Percentiles rank a stretch among this genome's conserved stretches.
These are phyloP conservation scores for Megaustenia siamemsis DNA, from an alignment of 2,888 invertebrate genomes.

Conservation along the genomic window DNA sequence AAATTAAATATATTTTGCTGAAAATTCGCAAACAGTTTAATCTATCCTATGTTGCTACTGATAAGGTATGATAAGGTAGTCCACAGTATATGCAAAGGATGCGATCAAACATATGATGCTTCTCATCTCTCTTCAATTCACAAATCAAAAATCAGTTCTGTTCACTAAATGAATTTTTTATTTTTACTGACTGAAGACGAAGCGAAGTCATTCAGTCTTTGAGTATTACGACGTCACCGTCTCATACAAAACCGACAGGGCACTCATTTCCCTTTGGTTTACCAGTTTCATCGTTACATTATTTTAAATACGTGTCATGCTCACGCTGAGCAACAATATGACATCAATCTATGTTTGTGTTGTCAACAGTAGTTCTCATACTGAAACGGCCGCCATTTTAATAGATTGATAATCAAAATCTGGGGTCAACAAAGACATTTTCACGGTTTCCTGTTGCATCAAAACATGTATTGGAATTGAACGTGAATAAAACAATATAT, in stretches of 20 bases:
- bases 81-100: too few relatives aligned
- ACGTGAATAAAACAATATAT: not conserved
- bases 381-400: conserved; percentile 77
- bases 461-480: not conserved
- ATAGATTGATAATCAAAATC: conserved; percentile 77
- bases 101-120: too few relatives aligned
- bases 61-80: not conserved
- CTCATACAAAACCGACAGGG: conserved; percentile 6
- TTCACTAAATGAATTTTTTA: too few relatives aligned
- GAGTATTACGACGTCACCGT: too few relatives aligned
- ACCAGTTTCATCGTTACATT: not conserved
- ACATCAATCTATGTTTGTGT: conserved; percentile 28
- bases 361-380: conserved; percentile 45
- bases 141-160: too few relatives aligned
- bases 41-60: not conserved
- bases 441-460: conserved; percentile 66
- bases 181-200: too few relatives aligned
- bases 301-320: not conserved
- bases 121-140: too few relatives aligned
- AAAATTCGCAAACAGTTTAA: not conserved
- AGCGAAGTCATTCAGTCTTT: too few relatives aligned
- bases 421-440: conserved; percentile 71
- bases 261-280: not conserved
- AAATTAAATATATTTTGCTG: not conserved
- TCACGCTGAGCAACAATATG: not conserved